Evolutionary conservation across 2,888 invertebrate species (phyloP), one percentile per base, ranked within the genome.

Genomic region (Sthenelais limicola): DNA sequence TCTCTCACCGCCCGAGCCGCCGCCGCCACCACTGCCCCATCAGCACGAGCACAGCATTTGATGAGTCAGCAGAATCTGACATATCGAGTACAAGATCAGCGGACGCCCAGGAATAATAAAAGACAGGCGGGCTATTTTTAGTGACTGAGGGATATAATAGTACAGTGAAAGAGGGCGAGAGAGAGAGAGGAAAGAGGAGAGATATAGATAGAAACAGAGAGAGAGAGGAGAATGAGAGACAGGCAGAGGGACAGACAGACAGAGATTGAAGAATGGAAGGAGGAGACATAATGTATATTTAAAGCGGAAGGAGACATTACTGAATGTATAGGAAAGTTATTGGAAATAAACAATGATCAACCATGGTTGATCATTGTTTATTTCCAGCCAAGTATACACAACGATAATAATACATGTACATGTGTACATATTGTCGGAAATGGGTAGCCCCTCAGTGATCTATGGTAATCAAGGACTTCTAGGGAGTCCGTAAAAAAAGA

Each of bases 1-100:
- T n/a, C n/a, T n/a, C 3, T 56, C 56, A 2, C 56, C 56, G 1
- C 30, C 32, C 30, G 32, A 26, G 28, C 3, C 52, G 3, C 52
- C 3, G 28, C 3, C 56, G 3, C 12, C 26, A 30, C 30, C 15
- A 5, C 4, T 5, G 7, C 30, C 26, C 56, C 30, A 24, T 28
- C 21, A 30, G 32, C 30, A 33, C 54, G 30, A 15, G 56, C 30
- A 30, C 3, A 33, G 56, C 12, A 56, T 56, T 15, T 52, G 56
- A 30, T 56, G 56, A 56, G 32, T 24, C 56, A 21, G 56, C 56
- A 56, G 3, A 21, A 18, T 56, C 56, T 56, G 56, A 56, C 56
- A 54, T 54, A 56, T 32, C 30, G 32, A 56, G 56, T 5, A 33
- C 56, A 56, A 30, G 43, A 15, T 56, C 56, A 30, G 18, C 33